Evolutionary conservation across 2,797 vertebrate species (phyloP).

Genomic region (Neosilurus mollespiculum): DNA sequence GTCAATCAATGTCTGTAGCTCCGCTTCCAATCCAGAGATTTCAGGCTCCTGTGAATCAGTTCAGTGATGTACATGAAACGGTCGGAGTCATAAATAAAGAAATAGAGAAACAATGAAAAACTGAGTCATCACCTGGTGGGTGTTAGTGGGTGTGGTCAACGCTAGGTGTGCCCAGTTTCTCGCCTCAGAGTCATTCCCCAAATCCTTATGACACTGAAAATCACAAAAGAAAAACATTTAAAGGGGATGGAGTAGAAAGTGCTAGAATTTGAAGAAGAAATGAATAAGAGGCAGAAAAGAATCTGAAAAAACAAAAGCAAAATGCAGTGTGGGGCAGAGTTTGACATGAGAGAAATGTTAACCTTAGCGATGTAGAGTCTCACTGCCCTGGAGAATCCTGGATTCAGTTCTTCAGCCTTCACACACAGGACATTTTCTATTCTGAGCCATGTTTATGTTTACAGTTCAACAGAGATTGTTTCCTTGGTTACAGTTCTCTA

Average conservation of each 20-base stretch:
- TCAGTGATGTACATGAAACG: neutral
- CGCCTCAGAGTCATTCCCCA: slow-evolving; percentile 81
- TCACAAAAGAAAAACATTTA: neutral
- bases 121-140: slow-evolving; percentile 68
- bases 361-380: slow-evolving; percentile 93
- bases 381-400: slow-evolving; percentile 86
- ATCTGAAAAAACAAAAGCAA: no score
- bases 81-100: neutral
- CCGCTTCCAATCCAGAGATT: slow-evolving; percentile 56
- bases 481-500: neutral
- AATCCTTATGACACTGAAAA: slow-evolving; percentile 84
- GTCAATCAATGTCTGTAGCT: slow-evolving; percentile 60
- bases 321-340: no score
- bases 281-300: neutral
- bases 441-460: neutral
- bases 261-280: neutral
- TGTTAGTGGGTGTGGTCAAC: slow-evolving; percentile 67
- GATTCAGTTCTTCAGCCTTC: slow-evolving; percentile 87
- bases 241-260: neutral
- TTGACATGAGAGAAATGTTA: slow-evolving; percentile 45
- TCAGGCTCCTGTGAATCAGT: slow-evolving; percentile 60
- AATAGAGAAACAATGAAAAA: neutral
- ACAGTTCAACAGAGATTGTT: neutral
- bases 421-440: neutral
- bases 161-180: slow-evolving; percentile 81